These are phyloP conservation scores for Acrobasis consociella DNA, from an alignment of 2,888 invertebrate species.

Conservation along the genomic window DNA sequence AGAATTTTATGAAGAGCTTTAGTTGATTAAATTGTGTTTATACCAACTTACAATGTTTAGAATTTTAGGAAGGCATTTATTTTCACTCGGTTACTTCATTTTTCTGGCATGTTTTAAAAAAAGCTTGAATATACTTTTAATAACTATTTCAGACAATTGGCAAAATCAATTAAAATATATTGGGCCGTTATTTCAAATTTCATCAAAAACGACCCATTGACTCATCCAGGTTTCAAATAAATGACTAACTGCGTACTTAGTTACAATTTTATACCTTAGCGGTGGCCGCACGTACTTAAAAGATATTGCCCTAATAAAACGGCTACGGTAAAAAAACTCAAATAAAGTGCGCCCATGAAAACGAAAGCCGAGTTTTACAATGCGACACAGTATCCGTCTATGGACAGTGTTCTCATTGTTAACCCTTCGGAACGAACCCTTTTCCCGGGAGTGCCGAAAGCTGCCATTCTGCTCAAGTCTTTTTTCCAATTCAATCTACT, in stretches of 20 bases:
- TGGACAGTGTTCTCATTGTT: constrained; percentile 68
- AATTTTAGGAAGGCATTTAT: no score
- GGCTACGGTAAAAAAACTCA: constrained; percentile 26
- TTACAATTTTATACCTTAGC: constrained; percentile 24
- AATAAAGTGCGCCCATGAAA: constrained; percentile 34
- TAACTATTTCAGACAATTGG: no score
- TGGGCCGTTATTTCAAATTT: not conserved
- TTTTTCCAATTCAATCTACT: constrained; percentile 83
- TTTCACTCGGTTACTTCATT: no score
- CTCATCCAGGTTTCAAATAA: constrained; percentile 20
- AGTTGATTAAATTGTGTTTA: not conserved
- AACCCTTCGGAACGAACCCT: constrained; percentile 66
- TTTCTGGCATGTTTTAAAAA: no score
- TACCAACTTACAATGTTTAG: no score
- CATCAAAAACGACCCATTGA: not conserved
- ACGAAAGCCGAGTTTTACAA: constrained; percentile 34
- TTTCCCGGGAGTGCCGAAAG: constrained; percentile 70
- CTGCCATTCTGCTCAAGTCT: constrained; percentile 71
- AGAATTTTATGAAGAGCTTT: not conserved
- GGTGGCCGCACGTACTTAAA: constrained; percentile 25
- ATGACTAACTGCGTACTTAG: constrained; percentile 27
- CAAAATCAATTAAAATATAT: no score
- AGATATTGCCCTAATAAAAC: constrained; percentile 32
- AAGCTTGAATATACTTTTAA: no score
- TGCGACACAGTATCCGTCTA: constrained; percentile 49